Conservation (phyloP, 30 jellyfish, hydroid and myxozoan genomes). For the Pelagia noctiluca region DNA sequence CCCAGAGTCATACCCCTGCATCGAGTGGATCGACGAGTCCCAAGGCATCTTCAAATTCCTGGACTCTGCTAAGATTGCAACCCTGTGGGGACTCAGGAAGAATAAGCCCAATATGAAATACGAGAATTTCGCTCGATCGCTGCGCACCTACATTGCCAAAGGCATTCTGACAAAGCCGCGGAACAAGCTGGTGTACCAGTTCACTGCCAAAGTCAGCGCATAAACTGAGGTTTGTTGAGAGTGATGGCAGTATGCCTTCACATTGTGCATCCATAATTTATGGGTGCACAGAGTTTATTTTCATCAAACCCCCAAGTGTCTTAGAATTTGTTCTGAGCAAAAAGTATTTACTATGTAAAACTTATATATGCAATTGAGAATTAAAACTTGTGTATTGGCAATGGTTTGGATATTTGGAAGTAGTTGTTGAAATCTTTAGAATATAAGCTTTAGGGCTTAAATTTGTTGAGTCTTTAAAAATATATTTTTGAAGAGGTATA, state of each 20-base stretch:
- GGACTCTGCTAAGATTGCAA: conserved; percentile 87
- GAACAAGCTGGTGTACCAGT: conserved; percentile 89
- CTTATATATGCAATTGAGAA: conserved; percentile 36
- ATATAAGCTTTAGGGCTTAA: too few relatives aligned
- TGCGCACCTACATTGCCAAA: conserved; percentile 91
- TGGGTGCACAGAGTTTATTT: conserved; percentile 74
- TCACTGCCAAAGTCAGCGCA: conserved; percentile 60
- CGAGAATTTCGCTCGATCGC: conserved; percentile 94
- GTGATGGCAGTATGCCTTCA: conserved; percentile 35
- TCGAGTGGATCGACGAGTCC: conserved; percentile 85
- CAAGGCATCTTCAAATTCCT: conserved; percentile 86
- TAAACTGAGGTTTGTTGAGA: conserved; percentile 12
- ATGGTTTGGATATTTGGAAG: too few relatives aligned
- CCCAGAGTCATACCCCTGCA: conserved; percentile 70
- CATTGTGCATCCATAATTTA: conserved; percentile 58
- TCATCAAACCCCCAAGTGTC: conserved; percentile 64
- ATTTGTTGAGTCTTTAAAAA: too few relatives aligned
- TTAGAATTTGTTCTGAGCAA: conserved; percentile 66
- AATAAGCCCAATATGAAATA: conserved; percentile 93
- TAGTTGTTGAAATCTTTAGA: too few relatives aligned
- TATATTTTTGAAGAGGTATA: too few relatives aligned
- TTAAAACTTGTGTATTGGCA: not conserved
- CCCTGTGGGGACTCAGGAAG: conserved; percentile 94
- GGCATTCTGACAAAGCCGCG: conserved; percentile 91
- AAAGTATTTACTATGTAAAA: conserved; percentile 79